Evolutionary conservation across 1,140 invertebrate species (phyloP).

Genomic region (Chrysoperla carnea): DNA sequence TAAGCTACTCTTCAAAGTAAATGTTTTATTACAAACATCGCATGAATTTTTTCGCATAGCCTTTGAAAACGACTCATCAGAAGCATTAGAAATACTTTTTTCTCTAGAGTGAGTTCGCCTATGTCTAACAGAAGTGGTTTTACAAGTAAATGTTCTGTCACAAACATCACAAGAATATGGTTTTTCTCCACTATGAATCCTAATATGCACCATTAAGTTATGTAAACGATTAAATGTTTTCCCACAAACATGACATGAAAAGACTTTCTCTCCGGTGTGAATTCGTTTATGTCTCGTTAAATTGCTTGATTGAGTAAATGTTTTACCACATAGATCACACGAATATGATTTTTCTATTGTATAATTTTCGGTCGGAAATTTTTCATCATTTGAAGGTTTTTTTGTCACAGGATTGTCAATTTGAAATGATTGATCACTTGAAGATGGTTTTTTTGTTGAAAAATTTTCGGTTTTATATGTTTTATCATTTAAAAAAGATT

Average conservation of each 20-base stretch:
- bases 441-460: no score
- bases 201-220: slow-evolving; percentile 24
- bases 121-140: slow-evolving; percentile 24
- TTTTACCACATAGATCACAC: background rate
- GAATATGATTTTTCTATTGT: background rate
- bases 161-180: slow-evolving; percentile 26
- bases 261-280: background rate
- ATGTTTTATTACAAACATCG: no score
- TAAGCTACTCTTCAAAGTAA: background rate
- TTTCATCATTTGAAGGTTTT: no score
- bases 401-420: no score
- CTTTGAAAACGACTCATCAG: slow-evolving; percentile 10
- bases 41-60: no score
- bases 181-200: slow-evolving; percentile 27
- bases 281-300: background rate
- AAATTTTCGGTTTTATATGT: no score
- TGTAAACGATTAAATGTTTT: slow-evolving; percentile 15
- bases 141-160: slow-evolving; percentile 22
- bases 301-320: background rate
- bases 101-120: slow-evolving; percentile 28
- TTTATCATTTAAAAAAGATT: no score
- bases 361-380: background rate
- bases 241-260: background rate
- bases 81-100: slow-evolving; percentile 24
- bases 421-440: no score